Base-by-base conservation (phyloP, 2,888 invertebrate species). In the Anodontia alba region DNA sequence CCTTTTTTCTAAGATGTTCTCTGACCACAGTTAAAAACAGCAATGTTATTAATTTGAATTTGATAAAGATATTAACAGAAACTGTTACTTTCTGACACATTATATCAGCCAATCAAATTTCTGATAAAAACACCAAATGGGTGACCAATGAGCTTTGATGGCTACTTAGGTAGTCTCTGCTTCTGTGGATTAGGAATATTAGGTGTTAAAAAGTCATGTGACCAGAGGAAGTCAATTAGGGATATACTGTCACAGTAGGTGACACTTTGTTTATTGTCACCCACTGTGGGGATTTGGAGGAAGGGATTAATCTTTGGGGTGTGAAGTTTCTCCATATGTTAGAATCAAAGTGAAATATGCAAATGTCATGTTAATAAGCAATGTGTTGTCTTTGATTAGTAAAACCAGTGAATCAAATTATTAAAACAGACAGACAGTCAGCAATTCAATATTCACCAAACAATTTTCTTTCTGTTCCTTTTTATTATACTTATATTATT, bases 321-420 rank as follows among this genome's bases (percentile, higher is more conserved):
- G 62, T 62, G 62, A 62, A 62, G 33, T 33, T 20, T 33, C 62
- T 62, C 62, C 62, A 62, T 62, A 62, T 62, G 62, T 62, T 31
- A 62, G 33, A 62, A 33, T 29, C 33, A 20, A 31, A n/a, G 33
- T 62, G 62, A 33, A 33, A 62, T 62, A 62, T 62, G 62, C 62
- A 33, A 62, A 62, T 62, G 33, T 62, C 33, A 33, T 62, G 62
- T 17, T 33, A 33, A 62, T 62, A 3, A 33, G 31, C 15, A 17
- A 33, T 62, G 62, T 62, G 33, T 29, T 62, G 62, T 62, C 62
- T 33, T 33, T 62, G 33, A 62, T 62, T 62, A 33, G 12, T 33
- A 33, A 33, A 33, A 62, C 17, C 62, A 62, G 23, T 33, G 20
- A 62, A 38, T 38, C 38, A 38, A 38, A 38, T 38, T 38, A 38